Evolutionary conservation across 2,888 invertebrate genomes (phyloP).

Genomic region (Drosophila mimetica): DNA sequence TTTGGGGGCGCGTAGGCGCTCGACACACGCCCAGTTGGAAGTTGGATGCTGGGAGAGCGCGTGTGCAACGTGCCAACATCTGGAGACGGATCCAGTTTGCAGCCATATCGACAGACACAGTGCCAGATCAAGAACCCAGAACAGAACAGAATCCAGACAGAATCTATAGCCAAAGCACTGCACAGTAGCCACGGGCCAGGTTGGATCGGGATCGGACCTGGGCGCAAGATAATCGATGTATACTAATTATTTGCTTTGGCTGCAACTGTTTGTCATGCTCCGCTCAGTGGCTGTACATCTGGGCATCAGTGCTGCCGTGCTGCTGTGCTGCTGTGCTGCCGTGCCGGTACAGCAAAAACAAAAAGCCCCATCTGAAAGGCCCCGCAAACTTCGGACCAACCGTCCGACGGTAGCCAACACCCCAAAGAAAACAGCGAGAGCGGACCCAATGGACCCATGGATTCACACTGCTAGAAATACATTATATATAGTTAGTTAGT

Average conservation of each 20-base stretch:
- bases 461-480: not conserved
- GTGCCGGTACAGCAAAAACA: conserved; percentile 74
- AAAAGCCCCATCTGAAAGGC: conserved; percentile 54
- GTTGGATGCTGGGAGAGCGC: conserved; percentile 45
- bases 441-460: conserved; percentile 10
- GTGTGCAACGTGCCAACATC: conserved; percentile 76
- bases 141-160: not conserved
- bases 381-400: not conserved
- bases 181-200: conserved; percentile 61
- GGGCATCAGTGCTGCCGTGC: conserved; percentile 9
- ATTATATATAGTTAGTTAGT: not conserved
- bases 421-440: conserved; percentile 22
- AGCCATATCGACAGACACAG: conserved; percentile 1
- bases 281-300: conserved; percentile 35
- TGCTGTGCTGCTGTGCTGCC: not conserved
- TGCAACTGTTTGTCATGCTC: conserved; percentile 80
- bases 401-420: conserved; percentile 42
- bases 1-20: conserved; percentile 73
- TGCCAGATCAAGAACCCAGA: not conserved
- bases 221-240: conserved; percentile 78
- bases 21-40: conserved; percentile 39
- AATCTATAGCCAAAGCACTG: conserved; percentile 18
- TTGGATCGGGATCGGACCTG: conserved; percentile 4
- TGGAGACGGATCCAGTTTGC: conserved; percentile 72
- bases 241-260: conserved; percentile 79